phyloP scores from a whole-genome alignment of 2,797 vertebrate species.

The Percopsis omiscomaycus region DNA sequence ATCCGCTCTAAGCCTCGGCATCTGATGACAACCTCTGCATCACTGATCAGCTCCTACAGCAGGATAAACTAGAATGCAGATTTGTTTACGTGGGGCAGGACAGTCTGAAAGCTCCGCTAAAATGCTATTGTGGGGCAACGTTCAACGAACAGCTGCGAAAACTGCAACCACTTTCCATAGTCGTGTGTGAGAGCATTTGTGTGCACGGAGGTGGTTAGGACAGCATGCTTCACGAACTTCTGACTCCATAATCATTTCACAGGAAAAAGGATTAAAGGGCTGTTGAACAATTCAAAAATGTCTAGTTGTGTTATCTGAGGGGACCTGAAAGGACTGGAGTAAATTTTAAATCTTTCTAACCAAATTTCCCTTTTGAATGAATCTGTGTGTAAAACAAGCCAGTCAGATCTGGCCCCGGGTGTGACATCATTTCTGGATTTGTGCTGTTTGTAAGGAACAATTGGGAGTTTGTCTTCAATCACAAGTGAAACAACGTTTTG shows the following conservation, averaged over 20 bases:
- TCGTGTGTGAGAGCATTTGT: neutral
- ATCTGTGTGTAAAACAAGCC: no score
- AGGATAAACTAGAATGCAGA: neutral
- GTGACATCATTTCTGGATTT: no score
- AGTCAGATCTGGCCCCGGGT: no score
- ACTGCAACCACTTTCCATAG: constrained; percentile 7
- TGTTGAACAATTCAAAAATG: no score
- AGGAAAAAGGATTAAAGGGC: no score
- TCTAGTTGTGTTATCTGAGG: no score
- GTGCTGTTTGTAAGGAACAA: neutral
- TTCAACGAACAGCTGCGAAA: neutral
- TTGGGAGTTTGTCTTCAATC: neutral
- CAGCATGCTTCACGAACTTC: no score
- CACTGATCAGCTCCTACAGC: constrained; percentile 48
- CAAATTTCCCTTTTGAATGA: no score
- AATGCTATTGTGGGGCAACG: neutral
- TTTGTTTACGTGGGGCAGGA: constrained; percentile 16
- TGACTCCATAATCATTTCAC: no score
- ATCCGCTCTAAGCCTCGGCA: constrained; percentile 70
- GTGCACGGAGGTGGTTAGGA: neutral
- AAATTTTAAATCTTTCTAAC: no score
- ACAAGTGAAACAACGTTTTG: neutral
- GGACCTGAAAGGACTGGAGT: no score
- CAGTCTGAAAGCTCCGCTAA: neutral
- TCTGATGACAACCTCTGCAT: constrained; percentile 48